phyloP scores from a whole-genome alignment of 2,113 vertebrate genomes.

The Paracanthobrama guichenoti region DNA sequence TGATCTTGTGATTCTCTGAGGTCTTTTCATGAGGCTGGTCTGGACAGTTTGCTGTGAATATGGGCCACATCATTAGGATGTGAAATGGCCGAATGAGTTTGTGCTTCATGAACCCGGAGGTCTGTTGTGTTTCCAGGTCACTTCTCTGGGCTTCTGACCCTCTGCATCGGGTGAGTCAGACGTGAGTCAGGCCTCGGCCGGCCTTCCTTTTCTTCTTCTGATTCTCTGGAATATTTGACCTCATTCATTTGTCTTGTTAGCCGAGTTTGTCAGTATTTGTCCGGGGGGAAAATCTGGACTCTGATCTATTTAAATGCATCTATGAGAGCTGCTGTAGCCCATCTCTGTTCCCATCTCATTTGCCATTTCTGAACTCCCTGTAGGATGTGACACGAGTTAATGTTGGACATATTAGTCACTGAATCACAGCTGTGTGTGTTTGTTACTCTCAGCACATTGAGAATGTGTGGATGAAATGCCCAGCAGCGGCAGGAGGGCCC shows the following conservation, averaged over 20 bases:
- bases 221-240: constrained; percentile 21
- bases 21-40: background rate
- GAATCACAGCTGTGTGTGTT: background rate
- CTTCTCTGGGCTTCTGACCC: constrained; percentile 8
- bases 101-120: background rate
- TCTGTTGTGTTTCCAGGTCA: constrained; percentile 5
- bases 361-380: background rate
- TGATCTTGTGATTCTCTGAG: background rate
- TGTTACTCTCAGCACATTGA: background rate
- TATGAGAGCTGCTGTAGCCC: background rate
- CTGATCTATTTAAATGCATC: background rate
- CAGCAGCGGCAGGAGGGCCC: constrained; percentile 20
- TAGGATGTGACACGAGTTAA: background rate
- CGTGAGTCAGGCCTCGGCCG: background rate
- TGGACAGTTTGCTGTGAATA: too few relatives aligned
- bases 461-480: background rate
- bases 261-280: background rate
- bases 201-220: background rate
- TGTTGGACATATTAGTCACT: background rate
- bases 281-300: background rate
- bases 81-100: background rate
- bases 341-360: background rate
- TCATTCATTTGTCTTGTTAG: constrained; percentile 23
- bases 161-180: background rate
- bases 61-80: background rate